phyloP scores from a whole-genome alignment of 2,797 vertebrate genomes.

The Alca torda region DNA sequence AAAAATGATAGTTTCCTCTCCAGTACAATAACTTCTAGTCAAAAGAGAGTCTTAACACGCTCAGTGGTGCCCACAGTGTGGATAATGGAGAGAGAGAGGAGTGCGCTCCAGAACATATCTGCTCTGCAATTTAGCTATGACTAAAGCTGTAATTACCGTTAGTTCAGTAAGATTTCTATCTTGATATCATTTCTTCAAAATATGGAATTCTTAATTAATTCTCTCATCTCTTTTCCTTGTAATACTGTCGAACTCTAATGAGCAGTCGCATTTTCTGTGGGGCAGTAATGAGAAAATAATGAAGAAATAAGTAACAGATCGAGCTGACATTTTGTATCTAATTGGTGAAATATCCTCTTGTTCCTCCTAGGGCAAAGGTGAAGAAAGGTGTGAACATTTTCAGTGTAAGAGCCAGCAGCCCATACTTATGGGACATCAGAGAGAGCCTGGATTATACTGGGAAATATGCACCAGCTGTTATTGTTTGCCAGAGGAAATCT shows the following conservation, averaged over 20 bases:
- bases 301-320: neutral
- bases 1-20: neutral
- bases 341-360: neutral
- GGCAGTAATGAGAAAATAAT: neutral
- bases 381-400: slow-evolving; percentile 87
- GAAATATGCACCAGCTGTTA: slow-evolving; percentile 78
- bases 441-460: slow-evolving; percentile 74
- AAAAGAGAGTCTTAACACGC: accelerated
- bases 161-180: neutral
- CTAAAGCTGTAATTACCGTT: neutral
- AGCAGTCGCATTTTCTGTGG: neutral
- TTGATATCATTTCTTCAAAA: neutral
- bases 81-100: neutral
- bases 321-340: neutral
- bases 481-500: slow-evolving; percentile 85
- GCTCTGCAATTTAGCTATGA: neutral
- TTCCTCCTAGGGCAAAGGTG: slow-evolving; percentile 83
- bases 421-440: slow-evolving; percentile 86
- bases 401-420: slow-evolving; percentile 85
- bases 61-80: neutral
- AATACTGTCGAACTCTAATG: neutral
- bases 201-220: neutral
- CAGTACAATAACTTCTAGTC: accelerated
- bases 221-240: neutral
- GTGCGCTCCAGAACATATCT: neutral